Evolutionary conservation across 2,888 invertebrate species (phyloP).

Genomic region (Tinea trinotella): DNA sequence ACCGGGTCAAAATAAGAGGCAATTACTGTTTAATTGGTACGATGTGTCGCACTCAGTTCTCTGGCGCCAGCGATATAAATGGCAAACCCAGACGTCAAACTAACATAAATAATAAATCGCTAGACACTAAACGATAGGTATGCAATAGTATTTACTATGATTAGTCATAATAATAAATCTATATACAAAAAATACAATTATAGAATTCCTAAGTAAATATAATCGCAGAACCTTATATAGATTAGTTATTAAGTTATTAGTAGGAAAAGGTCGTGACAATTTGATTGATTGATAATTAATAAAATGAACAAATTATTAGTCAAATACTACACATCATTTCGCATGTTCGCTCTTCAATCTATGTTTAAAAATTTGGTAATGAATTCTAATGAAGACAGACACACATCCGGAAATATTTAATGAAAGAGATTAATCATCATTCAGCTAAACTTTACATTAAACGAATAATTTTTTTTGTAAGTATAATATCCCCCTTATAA

Average conservation of each 20-base stretch:
- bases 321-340: too few species aligned
- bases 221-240: too few species aligned
- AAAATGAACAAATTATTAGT: too few species aligned
- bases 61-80: constrained; percentile 17
- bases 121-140: background rate
- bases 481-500: constrained; percentile 11
- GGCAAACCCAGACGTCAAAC: constrained; percentile 4
- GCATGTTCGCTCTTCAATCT: too few species aligned
- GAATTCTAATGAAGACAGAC: background rate
- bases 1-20: constrained; percentile 41
- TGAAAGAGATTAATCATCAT: background rate
- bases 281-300: too few species aligned
- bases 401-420: background rate
- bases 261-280: too few species aligned
- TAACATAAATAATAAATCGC: background rate
- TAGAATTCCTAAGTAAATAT: too few species aligned
- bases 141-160: constrained; percentile 6
- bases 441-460: background rate
- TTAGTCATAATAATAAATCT: background rate
- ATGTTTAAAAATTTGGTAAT: too few species aligned
- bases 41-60: constrained; percentile 8
- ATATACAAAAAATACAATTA: too few species aligned
- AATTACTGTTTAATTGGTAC: constrained; percentile 41
- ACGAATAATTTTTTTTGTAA: constrained; percentile 12
- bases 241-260: too few species aligned